Base-by-base conservation (phyloP, 2,888 invertebrate species). In the Octodonta nipae region DNA sequence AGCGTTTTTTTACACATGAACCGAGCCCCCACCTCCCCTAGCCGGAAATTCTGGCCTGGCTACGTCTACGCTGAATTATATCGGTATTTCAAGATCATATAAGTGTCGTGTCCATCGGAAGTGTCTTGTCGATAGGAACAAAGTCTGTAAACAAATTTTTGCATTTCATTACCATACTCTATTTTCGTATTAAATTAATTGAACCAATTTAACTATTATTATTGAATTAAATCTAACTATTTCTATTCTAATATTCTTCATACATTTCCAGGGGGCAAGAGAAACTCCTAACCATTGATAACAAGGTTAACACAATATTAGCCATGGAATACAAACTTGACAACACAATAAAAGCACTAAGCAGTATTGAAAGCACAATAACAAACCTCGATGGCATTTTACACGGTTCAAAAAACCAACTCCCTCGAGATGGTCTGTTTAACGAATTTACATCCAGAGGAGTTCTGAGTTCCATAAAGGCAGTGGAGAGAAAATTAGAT, bases 401-500 rank as follows among this genome's bases (percentile, higher is more conserved):
- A 2, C 33, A 42, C 20, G 17, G 36, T 2, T 42, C 42, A 30
- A 34, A 26, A 17, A 33, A 26, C 12, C 36, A 36, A 28, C 15
- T 32, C 4, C 11, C 13, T 10, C 46, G 41, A 11, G 51, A 54
- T 35, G 46, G 52, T 7, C 41, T 63, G 5, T 52, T 61, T 32
- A 52, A 52, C 10, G 63, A 63, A 45, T 61, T 61, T 38, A 56
- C 63, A 10, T 48, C 54, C 2, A 45, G 61, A 34, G 64, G 61
- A 8, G 56, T 62, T n/a, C 44, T 63, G 15, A 58, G 56, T 39
- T 57, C 59, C 1, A 39, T 64, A 5, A 60, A 60, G 45, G 45
- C 49, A 28, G 48, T 62, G 7, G 62, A 63, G 41, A 49, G 50
- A 16, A 61, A 61, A 45, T 40, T 60, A 4, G 58, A 60, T 37